Base-by-base conservation (phyloP, 2,113 vertebrate species). In the Scomber scombrus region DNA sequence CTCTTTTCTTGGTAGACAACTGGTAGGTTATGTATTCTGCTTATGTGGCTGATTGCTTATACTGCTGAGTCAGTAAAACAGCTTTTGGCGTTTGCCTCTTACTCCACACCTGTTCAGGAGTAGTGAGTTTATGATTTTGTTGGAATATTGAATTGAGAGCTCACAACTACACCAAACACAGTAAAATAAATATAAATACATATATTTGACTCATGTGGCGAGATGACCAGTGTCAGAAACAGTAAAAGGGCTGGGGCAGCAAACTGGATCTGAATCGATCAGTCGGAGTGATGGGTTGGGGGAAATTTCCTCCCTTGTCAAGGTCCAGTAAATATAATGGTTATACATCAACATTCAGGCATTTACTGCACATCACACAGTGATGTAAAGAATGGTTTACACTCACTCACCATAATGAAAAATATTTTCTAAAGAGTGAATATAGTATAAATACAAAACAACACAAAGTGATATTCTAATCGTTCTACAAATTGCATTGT, bases 281-380 rank as follows among this genome's bases (percentile, higher is more conserved):
- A 76, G 83, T 75, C 74, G 71, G 82, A 86, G 80, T 75, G 84
- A 80, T 78, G 81, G 71, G 56, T 77, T 88, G 65, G 78, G 58
- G 84, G 87, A 89, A 85, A 81, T 88, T 91, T 90, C 81, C 88
- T 84, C 75, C 68, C 69, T 58, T 31, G 65, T 82, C 75, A 69
- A 85, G 85, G 84, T 81, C 62, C 78, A 88, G 56, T 84, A 81
- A 91, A 75, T 71, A 46, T 57, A 57, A 69, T 52, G 70, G 77
- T 11, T 55, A 31, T 68, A 29, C 19, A 68, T 89, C 82, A 88
- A 77, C 84, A 70, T 63, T 34, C 31, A 67, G 74, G 15, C 57
- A 60, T 85, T 80, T 67, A 81, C 66, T 68, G 82, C 52, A 66
- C 80, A 75, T 67, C 74, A 15, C 80, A 62, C 11, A 73, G 54